phyloP scores from a whole-genome alignment of 2,888 invertebrate genomes.

The Coleophora deauratella region DNA sequence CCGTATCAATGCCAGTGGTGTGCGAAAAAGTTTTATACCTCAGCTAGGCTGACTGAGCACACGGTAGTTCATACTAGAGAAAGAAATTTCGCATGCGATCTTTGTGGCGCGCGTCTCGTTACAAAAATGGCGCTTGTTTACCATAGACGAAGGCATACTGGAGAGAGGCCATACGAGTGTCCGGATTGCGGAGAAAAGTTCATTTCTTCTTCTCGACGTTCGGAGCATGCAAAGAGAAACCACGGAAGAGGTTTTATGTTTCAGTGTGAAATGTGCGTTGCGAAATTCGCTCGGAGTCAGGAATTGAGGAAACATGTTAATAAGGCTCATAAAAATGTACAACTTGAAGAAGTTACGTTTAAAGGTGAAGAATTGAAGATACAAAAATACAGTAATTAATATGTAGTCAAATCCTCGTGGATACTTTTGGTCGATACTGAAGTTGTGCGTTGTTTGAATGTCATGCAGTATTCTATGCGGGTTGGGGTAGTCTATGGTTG shows the following conservation, averaged over 20 bases:
- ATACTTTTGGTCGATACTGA: too few relatives aligned
- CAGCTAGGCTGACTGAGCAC: conserved; percentile 65
- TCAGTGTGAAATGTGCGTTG: conserved; percentile 39
- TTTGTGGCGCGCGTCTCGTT: conserved; percentile 62
- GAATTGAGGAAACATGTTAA: conserved; percentile 48
- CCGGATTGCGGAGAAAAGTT: conserved; percentile 56
- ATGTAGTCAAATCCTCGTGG: too few relatives aligned
- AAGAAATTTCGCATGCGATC: conserved; percentile 67
- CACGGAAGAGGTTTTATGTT: conserved; percentile 46
- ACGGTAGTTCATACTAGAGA: conserved; percentile 67
- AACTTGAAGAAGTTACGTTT: too few relatives aligned
- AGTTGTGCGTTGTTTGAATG: too few relatives aligned
- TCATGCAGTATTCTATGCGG: too few relatives aligned
- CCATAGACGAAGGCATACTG: conserved; percentile 60
- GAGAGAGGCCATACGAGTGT: conserved; percentile 60
- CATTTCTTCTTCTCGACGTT: conserved; percentile 53
- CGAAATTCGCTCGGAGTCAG: conserved; percentile 41
- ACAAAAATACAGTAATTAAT: too few relatives aligned
- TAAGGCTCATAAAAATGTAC: conserved; percentile 28
- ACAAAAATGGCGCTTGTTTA: conserved; percentile 63
- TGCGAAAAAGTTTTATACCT: conserved; percentile 64
- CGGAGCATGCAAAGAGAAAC: conserved; percentile 54
- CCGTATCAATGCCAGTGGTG: conserved; percentile 70
- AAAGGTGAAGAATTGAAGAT: too few relatives aligned
- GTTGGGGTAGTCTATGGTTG: too few relatives aligned